A percentile compares a stretch with the other conserved stretches of the same genome.
Evolutionary conservation across 2,888 invertebrate species (phyloP).

Genomic region (Galerucella calmariensis): DNA sequence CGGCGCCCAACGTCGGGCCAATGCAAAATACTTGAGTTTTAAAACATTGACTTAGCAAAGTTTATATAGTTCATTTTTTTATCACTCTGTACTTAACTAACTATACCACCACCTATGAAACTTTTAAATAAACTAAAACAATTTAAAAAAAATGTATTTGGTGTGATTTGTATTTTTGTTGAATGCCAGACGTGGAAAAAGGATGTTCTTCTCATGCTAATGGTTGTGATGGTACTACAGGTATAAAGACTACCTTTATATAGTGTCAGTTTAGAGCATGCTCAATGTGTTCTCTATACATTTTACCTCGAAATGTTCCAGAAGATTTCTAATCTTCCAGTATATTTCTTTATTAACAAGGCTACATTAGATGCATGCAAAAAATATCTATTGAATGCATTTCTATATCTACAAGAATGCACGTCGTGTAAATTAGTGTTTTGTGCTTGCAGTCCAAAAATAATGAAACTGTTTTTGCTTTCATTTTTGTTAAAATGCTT

Average conservation of each 20-base stretch:
- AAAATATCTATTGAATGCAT: no score
- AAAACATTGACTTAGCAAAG: no score
- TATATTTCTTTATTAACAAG: neutral
- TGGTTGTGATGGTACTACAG: conserved; percentile 94
- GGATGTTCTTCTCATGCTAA: conserved; percentile 93
- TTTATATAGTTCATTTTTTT: no score
- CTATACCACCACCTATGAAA: neutral
- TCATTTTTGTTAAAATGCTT: no score
- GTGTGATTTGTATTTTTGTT: conserved; percentile 74
- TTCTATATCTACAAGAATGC: no score
- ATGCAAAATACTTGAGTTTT: no score
- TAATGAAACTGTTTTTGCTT: no score
- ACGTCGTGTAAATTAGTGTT: no score
- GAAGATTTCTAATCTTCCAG: conserved; percentile 1
- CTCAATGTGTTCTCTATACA: neutral
- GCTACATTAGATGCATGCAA: neutral
- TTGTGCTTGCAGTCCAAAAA: no score
- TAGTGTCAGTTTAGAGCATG: conserved; percentile 45
- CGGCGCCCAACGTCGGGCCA: no score
- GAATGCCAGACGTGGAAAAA: conserved; percentile 82
- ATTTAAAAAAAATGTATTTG: conserved; percentile 51
- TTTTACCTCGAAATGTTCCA: neutral
- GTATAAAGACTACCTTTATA: conserved; percentile 61
- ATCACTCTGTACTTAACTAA: no score
- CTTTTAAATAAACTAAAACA: conserved; percentile 21